These are phyloP conservation scores for Eremophila alpestris DNA, from an alignment of 2,797 vertebrate genomes.

Conservation along the genomic window DNA sequence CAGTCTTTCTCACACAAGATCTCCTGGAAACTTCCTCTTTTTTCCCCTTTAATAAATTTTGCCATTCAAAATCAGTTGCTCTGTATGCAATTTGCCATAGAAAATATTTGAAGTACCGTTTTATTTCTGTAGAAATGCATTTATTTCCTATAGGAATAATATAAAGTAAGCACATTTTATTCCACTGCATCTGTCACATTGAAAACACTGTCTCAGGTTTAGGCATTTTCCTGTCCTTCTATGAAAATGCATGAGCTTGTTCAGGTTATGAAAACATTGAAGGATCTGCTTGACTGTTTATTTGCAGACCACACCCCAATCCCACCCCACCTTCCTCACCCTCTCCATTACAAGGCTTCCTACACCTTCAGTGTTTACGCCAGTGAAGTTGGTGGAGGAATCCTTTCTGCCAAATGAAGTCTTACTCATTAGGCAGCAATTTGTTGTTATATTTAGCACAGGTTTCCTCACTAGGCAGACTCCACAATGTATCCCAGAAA, in stretches of 20 bases:
- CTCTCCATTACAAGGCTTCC: background rate
- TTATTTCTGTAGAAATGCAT: background rate
- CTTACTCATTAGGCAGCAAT: conserved; percentile 12
- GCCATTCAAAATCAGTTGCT: background rate
- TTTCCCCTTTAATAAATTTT: background rate
- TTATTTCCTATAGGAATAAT: background rate
- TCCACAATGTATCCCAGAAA: background rate
- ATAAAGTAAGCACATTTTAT: background rate
- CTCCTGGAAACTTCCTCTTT: background rate
- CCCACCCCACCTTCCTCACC: fast-evolving
- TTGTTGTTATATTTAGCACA: background rate
- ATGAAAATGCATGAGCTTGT: background rate
- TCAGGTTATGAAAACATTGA: background rate
- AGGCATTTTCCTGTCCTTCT: background rate
- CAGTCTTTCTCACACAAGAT: background rate
- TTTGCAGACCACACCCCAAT: background rate
- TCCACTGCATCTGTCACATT: background rate
- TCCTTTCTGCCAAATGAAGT: background rate
- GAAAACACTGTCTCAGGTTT: background rate
- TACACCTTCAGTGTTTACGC: background rate
- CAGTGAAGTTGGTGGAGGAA: background rate
- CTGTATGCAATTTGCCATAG: background rate
- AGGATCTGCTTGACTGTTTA: background rate
- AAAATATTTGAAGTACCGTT: background rate
- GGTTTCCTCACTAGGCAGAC: background rate